phyloP scores from a whole-genome alignment of 2,113 vertebrate species.

The Ursus arctos region DNA sequence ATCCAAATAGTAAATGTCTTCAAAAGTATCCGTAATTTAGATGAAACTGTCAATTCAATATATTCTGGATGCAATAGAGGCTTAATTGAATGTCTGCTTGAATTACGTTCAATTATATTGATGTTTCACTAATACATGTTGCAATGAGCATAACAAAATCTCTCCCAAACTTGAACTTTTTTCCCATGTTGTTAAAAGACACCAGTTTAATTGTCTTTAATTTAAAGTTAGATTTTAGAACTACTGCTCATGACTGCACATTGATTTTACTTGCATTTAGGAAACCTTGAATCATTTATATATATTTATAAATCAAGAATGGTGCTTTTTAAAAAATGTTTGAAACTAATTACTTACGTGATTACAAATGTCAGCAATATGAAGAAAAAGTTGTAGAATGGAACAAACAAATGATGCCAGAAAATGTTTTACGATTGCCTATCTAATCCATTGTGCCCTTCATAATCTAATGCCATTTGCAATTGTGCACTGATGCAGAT shows the following conservation, averaged over 20 bases:
- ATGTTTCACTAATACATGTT: slow-evolving; percentile 78
- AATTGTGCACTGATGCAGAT: not conserved
- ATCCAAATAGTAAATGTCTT: slow-evolving; percentile 63
- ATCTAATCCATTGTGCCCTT: slow-evolving; percentile 53
- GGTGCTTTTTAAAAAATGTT: slow-evolving; percentile 78
- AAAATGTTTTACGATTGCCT: slow-evolving; percentile 51
- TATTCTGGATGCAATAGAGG: slow-evolving; percentile 51
- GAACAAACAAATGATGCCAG: slow-evolving; percentile 73
- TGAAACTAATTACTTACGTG: slow-evolving; percentile 80
- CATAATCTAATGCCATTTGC: slow-evolving; percentile 35
- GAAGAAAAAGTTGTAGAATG: slow-evolving; percentile 78
- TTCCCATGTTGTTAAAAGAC: slow-evolving; percentile 79
- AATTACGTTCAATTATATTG: slow-evolving; percentile 78
- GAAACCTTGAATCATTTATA: slow-evolving; percentile 84
- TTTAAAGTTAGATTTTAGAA: slow-evolving; percentile 76
- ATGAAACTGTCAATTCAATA: slow-evolving; percentile 71
- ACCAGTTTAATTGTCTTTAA: slow-evolving; percentile 76
- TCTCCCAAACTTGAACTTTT: slow-evolving; percentile 79
- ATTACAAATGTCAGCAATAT: slow-evolving; percentile 84
- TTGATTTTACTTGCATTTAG: slow-evolving; percentile 73
- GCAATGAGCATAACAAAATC: slow-evolving; percentile 80
- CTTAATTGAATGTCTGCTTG: slow-evolving; percentile 79
- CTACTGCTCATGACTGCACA: slow-evolving; percentile 49
- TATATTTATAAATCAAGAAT: slow-evolving; percentile 80
- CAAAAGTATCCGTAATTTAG: slow-evolving; percentile 71